Conservation (phyloP, 37 sponge, comb jelly and placozoan genomes). For the Agelas oroides region DNA sequence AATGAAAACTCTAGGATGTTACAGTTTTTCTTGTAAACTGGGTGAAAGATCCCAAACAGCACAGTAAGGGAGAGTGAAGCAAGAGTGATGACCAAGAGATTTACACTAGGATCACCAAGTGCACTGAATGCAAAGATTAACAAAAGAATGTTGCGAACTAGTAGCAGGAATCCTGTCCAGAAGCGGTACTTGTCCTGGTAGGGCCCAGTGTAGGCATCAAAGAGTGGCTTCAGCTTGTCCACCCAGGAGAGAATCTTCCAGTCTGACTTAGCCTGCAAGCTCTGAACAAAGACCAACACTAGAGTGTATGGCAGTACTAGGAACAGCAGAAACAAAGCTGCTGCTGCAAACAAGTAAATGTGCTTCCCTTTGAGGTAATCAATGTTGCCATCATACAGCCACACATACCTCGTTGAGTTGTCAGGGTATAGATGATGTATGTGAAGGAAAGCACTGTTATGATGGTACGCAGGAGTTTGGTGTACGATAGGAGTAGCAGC, state of each 20-base stretch:
- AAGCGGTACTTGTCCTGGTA: neutral
- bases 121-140: neutral
- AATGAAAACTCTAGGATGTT: neutral
- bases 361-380: conserved; percentile 27
- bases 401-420: neutral
- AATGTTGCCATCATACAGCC: conserved; percentile 36
- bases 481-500: conserved; percentile 32
- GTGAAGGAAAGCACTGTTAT: conserved; percentile 4
- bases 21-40: neutral
- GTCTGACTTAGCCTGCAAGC: neutral
- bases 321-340: neutral
- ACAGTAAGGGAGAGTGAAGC: neutral
- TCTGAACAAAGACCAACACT: conserved; percentile 5
- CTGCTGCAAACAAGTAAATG: conserved; percentile 1
- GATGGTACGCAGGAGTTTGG: conserved; percentile 38
- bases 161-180: conserved; percentile 43
- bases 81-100: neutral
- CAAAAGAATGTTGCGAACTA: neutral
- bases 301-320: conserved; percentile 21
- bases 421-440: neutral
- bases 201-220: too few relatives aligned
- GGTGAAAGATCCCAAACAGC: neutral
- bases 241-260: too few relatives aligned
- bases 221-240: neutral
- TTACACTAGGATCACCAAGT: neutral